Conservation (phyloP, 2,888 invertebrate genomes). For the Amphiduros pacificus region DNA sequence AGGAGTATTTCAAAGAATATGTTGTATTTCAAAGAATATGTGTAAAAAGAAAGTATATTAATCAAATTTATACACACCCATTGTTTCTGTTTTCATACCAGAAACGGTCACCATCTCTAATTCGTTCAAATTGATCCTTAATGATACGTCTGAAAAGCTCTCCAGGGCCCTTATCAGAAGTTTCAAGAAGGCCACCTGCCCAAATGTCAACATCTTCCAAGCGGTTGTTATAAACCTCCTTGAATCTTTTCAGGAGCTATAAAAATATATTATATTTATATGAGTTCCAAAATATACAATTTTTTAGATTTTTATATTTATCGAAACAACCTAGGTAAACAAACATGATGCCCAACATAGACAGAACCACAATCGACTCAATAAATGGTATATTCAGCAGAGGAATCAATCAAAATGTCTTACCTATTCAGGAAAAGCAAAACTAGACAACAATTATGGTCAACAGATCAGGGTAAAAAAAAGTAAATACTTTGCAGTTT, state of each 20-base stretch:
- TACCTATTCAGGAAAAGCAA: too few relatives aligned
- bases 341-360: too few relatives aligned
- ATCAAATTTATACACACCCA: background rate
- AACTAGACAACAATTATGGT: too few relatives aligned
- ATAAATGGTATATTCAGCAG: too few relatives aligned
- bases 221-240: slow-evolving; percentile 48
- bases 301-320: background rate
- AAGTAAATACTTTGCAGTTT: too few relatives aligned
- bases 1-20: too few relatives aligned
- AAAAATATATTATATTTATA: background rate
- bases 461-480: too few relatives aligned
- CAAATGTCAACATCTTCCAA: slow-evolving; percentile 64
- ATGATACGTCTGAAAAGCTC: slow-evolving; percentile 64
- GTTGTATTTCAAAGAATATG: too few relatives aligned
- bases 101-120: slow-evolving; percentile 66
- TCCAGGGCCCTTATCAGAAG: slow-evolving; percentile 62
- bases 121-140: slow-evolving; percentile 65
- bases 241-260: slow-evolving; percentile 36
- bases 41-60: background rate
- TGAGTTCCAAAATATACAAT: background rate
- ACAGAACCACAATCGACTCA: too few relatives aligned
- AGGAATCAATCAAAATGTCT: too few relatives aligned
- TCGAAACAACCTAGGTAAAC: too few relatives aligned
- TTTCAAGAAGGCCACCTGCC: slow-evolving; percentile 66
- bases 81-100: slow-evolving; percentile 64